Conservation (phyloP, 2,888 invertebrate species). For the Heliconius ethilla region DNA sequence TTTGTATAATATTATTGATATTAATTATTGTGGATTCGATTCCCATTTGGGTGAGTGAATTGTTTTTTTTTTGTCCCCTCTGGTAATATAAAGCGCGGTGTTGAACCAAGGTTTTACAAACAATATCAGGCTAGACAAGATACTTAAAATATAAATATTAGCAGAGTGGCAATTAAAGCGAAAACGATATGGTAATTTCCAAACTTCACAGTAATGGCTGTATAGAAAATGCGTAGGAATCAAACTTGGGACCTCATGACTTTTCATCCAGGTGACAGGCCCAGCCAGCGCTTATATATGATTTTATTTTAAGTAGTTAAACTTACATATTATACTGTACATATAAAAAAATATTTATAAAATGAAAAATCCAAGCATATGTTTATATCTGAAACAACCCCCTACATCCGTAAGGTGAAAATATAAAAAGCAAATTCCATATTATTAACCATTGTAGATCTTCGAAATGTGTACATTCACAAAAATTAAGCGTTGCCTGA, state of each 20-base stretch:
- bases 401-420: not conserved
- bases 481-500: constrained; percentile 22
- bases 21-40: not conserved
- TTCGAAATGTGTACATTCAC: constrained; percentile 13
- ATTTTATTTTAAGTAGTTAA: too few species aligned
- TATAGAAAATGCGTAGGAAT: too few species aligned
- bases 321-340: not conserved
- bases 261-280: too few species aligned
- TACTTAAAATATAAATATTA: not conserved
- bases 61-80: not conserved
- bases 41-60: not conserved
- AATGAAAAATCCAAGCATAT: not conserved
- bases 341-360: not conserved
- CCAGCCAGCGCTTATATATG: too few species aligned
- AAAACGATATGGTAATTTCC: too few species aligned
- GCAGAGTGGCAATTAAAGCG: too few species aligned
- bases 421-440: constrained; percentile 22
- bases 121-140: too few species aligned
- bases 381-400: not conserved
- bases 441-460: constrained; percentile 20
- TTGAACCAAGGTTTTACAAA: not conserved
- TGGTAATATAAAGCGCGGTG: not conserved
- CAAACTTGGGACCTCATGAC: too few species aligned
- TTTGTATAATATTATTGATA: not conserved
- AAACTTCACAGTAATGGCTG: too few species aligned